Conservation (phyloP, 2,888 invertebrate genomes). For the Epinotia bilunana region DNA sequence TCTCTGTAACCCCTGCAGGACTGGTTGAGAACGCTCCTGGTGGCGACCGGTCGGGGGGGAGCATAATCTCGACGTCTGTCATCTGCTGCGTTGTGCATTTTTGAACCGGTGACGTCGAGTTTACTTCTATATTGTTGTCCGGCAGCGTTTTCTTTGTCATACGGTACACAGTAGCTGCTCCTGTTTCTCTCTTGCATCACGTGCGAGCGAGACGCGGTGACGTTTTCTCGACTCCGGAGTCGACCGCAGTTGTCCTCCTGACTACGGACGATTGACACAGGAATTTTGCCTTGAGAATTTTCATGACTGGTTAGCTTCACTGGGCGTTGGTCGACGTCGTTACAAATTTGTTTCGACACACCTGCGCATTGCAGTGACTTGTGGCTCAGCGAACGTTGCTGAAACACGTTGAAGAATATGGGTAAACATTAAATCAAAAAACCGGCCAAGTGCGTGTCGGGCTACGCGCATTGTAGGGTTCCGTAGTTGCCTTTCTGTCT, state of each 20-base stretch:
- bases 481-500: too few species aligned
- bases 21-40: conserved; percentile 59
- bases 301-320: conserved; percentile 57
- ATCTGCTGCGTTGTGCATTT: conserved; percentile 53
- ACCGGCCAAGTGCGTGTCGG: too few species aligned
- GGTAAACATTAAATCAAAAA: too few species aligned
- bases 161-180: conserved; percentile 57
- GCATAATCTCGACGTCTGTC: conserved; percentile 60
- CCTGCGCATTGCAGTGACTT: conserved; percentile 78
- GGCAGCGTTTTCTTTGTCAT: conserved; percentile 54
- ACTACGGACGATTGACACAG: conserved; percentile 63
- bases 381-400: conserved; percentile 72
- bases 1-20: conserved; percentile 58
- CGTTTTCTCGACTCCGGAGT: conserved; percentile 56
- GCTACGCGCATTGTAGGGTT: too few species aligned
- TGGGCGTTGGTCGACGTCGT: conserved; percentile 60
- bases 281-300: conserved; percentile 58
- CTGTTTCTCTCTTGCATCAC: conserved; percentile 50
- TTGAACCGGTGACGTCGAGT: conserved; percentile 58
- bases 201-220: conserved; percentile 46
- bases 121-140: conserved; percentile 61
- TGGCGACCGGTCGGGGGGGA: conserved; percentile 55
- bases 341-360: conserved; percentile 53
- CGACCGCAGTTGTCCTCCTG: conserved; percentile 60
- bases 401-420: conserved; percentile 47